Evolutionary conservation across 2,113 vertebrate species (phyloP), one percentile per base, ranked within the genome.

Genomic region (Thermophis baileyi): DNA sequence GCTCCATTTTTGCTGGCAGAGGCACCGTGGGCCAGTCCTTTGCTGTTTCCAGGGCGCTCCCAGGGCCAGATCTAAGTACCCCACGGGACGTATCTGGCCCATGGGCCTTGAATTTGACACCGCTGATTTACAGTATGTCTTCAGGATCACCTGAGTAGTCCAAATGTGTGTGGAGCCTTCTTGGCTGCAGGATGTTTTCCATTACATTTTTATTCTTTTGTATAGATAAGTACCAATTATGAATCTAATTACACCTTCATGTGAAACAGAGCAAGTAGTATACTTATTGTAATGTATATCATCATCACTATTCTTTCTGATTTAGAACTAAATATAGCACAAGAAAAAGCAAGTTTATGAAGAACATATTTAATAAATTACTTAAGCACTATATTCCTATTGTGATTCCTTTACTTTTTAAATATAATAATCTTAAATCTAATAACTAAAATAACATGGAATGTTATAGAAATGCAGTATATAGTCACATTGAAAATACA

Each of bases 381-480:
- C 96, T 90, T 93, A 93, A 91, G 81, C 94, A 46, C 88, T 92
- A 95, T 93, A 35, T 27, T 96, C 47, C 47, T 94, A 16, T 89
- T 94, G 81, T 95, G 53, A 88, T 94, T 88, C 91, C 94, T 97
- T 95, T 55, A 22, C 8, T 46, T 51, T 89, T 49, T 24, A 1
- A 51, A 51, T 16, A 89, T 91, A 94, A 96, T 95, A 69, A 91
- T 22, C 96, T 95, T 94, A 49, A 95, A 94, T 92, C 20, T 94
- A 91, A 51, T 93, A 93, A 88, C 91, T 95, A 90, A 95, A 95
- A 94, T 49, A 91, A 60, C 53, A 69, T 88, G 90, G 97, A 89
- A 91, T 92, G n/a, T 92, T 93, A 49, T 91, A 86, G 30, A 91
- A 87, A 50, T 1, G 0, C 95, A 40, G 11, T 18, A 49, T 74